phyloP scores from a whole-genome alignment of 2,113 vertebrate species.

The Grus americana region DNA sequence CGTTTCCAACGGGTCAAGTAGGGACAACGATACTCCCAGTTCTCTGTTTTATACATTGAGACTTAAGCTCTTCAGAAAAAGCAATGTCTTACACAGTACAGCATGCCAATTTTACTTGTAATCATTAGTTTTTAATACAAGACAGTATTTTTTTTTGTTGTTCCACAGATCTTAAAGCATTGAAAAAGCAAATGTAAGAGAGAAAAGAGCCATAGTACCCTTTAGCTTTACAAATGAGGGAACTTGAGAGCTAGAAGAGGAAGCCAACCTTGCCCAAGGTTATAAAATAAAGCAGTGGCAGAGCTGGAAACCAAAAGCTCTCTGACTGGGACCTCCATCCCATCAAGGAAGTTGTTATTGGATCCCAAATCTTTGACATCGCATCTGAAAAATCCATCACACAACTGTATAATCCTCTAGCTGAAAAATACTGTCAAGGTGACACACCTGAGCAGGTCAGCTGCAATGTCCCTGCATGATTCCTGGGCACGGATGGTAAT shows the following conservation, averaged over 20 bases:
- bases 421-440: background rate
- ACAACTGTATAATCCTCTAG: background rate
- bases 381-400: background rate
- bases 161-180: background rate
- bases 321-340: background rate
- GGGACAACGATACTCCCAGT: conserved; percentile 13
- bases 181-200: background rate
- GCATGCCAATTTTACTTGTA: background rate
- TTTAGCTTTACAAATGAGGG: background rate
- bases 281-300: background rate
- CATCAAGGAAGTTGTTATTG: background rate
- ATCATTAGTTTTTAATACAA: background rate
- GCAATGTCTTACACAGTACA: background rate
- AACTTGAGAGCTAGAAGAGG: background rate
- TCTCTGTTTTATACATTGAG: background rate
- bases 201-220: background rate
- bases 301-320: background rate
- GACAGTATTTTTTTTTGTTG: background rate
- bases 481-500: background rate
- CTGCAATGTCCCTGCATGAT: background rate
- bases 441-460: background rate
- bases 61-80: background rate
- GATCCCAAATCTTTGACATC: background rate
- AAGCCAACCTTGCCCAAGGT: background rate
- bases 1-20: background rate